A percentile compares a stretch with the other conserved stretches of the same genome.
Conservation (phyloP, 2,113 vertebrate genomes). For the Deroptyus accipitrinus region DNA sequence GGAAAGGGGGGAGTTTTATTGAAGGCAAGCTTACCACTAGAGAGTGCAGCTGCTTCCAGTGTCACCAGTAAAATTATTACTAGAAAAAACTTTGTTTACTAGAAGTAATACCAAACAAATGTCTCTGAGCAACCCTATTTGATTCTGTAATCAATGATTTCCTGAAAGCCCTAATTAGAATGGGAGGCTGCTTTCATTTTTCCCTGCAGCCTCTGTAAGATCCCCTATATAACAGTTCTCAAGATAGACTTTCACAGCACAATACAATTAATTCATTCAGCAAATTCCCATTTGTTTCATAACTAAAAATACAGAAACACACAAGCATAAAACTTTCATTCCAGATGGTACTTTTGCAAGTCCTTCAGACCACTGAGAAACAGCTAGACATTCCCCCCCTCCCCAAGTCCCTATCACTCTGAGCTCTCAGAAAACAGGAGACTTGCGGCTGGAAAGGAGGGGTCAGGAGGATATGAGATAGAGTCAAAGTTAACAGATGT, state of each 20-base stretch:
- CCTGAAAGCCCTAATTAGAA: slow-evolving; percentile 49
- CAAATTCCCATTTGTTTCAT: slow-evolving; percentile 53
- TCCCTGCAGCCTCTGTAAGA: slow-evolving; percentile 30
- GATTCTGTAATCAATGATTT: slow-evolving; percentile 53
- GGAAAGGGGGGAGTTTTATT: neutral
- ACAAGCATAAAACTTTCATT: slow-evolving; percentile 7
- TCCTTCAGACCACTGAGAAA: slow-evolving; percentile 13
- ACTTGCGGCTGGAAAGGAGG: slow-evolving; percentile 14
- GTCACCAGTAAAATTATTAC: slow-evolving; percentile 23
- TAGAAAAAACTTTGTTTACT: slow-evolving; percentile 3
- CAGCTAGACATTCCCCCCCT: neutral
- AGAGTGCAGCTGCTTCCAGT: slow-evolving; percentile 5
- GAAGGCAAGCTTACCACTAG: slow-evolving; percentile 3
- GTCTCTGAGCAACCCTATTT: neutral
- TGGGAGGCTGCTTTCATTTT: slow-evolving; percentile 30
- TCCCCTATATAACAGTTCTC: slow-evolving; percentile 5
- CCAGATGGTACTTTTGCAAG: slow-evolving; percentile 38
- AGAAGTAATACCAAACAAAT: slow-evolving; percentile 49
- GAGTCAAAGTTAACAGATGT: slow-evolving; percentile 60
- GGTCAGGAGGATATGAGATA: slow-evolving; percentile 25
- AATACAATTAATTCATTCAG: slow-evolving; percentile 51
- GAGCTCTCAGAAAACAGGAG: slow-evolving; percentile 40
- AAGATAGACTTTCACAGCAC: neutral
- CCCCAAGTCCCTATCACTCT: neutral
- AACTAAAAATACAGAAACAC: slow-evolving; percentile 4